Conservation (phyloP, 2,888 invertebrate species). For the Melanchra persicariae region DNA sequence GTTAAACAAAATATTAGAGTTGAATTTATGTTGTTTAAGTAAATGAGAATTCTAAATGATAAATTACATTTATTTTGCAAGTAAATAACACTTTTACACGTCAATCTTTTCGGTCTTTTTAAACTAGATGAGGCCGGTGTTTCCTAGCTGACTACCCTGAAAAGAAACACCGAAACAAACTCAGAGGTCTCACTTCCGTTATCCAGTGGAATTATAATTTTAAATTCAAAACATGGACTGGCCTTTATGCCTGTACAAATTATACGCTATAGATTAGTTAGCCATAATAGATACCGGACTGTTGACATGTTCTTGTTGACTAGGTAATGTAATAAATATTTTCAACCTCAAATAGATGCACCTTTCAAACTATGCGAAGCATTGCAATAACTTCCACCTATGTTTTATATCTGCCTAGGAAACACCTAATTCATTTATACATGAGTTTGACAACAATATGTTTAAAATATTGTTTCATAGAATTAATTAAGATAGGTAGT, state of each 20-base stretch:
- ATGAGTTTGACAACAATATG: neutral
- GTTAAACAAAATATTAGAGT: neutral
- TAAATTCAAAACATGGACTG: constrained; percentile 40
- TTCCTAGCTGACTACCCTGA: too few species aligned
- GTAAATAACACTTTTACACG: too few species aligned
- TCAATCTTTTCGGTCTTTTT: too few species aligned
- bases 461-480: neutral
- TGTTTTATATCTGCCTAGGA: neutral
- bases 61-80: too few species aligned
- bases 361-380: constrained; percentile 1
- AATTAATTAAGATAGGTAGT: neutral
- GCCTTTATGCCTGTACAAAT: constrained; percentile 36
- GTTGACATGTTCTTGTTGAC: neutral
- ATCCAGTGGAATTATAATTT: constrained; percentile 16
- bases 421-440: neutral
- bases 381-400: constrained; percentile 15
- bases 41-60: neutral
- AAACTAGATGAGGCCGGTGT: too few species aligned
- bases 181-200: too few species aligned
- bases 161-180: too few species aligned
- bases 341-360: constrained; percentile 7
- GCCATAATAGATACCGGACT: neutral
- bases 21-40: neutral
- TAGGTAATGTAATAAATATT: constrained; percentile 17
- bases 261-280: constrained; percentile 33